A percentile compares a stretch with the other conserved stretches of the same genome.
These are phyloP conservation scores for Paracentrotus lividus DNA, from an alignment of 53 echinoderm and acorn worm genomes.

Conservation along the genomic window DNA sequence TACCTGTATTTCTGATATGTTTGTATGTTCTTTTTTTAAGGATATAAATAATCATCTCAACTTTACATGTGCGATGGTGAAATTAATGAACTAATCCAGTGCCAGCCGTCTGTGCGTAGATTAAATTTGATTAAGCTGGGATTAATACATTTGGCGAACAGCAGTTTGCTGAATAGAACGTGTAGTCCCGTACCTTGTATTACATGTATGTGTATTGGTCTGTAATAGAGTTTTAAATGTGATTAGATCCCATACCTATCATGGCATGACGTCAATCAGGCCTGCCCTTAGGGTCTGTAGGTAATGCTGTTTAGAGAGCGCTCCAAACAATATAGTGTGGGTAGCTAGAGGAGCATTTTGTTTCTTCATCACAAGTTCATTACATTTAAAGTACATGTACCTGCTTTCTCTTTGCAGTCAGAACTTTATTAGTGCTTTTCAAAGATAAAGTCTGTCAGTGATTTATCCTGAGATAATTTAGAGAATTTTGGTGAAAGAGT, in stretches of 20 bases:
- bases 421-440: not conserved
- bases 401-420: not conserved
- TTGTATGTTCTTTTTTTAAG: no score
- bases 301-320: slow-evolving; percentile 34
- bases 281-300: not conserved
- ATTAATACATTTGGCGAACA: not conserved
- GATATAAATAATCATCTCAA: not conserved
- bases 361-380: slow-evolving; percentile 6
- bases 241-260: slow-evolving; percentile 53
- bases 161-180: not conserved
- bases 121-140: slow-evolving; percentile 33
- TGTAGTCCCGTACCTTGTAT: not conserved
- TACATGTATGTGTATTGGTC: slow-evolving; percentile 12
- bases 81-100: not conserved
- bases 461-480: no score
- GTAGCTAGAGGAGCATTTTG: not conserved
- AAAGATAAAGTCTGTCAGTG: no score
- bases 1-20: not conserved
- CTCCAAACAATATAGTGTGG: not conserved
- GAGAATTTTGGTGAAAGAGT: no score
- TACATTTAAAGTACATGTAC: not conserved
- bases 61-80: not conserved
- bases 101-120: no score
- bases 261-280: slow-evolving; percentile 57
- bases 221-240: slow-evolving; percentile 20